Percentiles rank a stretch among this genome's conserved stretches.
phyloP scores from a whole-genome alignment of 2,888 invertebrate species.

The Dione juno region DNA sequence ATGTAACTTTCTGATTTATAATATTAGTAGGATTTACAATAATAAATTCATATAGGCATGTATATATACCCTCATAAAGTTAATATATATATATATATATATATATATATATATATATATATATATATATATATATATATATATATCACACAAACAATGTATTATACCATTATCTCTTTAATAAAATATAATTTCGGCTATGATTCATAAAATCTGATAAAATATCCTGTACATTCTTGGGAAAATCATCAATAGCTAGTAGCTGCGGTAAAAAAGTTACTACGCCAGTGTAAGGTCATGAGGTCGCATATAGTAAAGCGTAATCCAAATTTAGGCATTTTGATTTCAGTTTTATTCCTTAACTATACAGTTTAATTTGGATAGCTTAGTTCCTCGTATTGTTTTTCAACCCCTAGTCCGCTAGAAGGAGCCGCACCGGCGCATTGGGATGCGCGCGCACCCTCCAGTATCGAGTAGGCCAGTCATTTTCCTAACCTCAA shows the following conservation, averaged over 20 bases:
- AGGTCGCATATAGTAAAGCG: conserved; percentile 32
- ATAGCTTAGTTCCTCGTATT: conserved; percentile 21
- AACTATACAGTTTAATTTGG: conserved; percentile 34
- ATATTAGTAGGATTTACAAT: too few relatives aligned
- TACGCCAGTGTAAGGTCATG: conserved; percentile 37
- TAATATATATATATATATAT: too few relatives aligned
- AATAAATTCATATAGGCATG: too few relatives aligned
- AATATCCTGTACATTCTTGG: conserved; percentile 1
- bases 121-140: too few relatives aligned
- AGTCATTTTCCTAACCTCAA: conserved; percentile 80
- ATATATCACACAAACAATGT: too few relatives aligned
- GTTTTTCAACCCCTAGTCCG: conserved; percentile 29
- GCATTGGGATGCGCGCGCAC: conserved; percentile 74
- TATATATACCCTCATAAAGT: too few relatives aligned
- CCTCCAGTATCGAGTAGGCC: conserved; percentile 71
- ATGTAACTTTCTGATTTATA: too few relatives aligned
- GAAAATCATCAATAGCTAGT: conserved; percentile 18
- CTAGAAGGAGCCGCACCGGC: conserved; percentile 48
- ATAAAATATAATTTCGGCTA: not conserved
- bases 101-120: too few relatives aligned
- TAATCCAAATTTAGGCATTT: not conserved
- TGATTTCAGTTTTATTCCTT: conserved; percentile 27
- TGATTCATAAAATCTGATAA: not conserved
- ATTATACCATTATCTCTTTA: not conserved
- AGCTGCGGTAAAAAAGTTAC: conserved; percentile 34